phyloP scores from a whole-genome alignment of 2,797 vertebrate species.

The Clamator glandarius region DNA sequence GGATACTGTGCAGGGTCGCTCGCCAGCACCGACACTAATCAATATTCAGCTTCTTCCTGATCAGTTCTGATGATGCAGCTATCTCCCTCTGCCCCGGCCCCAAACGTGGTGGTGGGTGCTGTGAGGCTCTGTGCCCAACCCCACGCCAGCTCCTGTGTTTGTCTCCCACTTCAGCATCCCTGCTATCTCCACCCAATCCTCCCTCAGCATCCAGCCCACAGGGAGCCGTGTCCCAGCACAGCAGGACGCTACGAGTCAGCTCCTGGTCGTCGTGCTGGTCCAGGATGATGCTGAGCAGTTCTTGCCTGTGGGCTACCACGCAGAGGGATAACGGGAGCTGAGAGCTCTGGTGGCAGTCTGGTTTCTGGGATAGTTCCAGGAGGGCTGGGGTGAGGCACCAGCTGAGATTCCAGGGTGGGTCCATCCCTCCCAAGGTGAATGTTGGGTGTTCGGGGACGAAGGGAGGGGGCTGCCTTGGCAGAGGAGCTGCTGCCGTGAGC shows the following conservation, averaged over 20 bases:
- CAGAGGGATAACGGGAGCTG: background rate
- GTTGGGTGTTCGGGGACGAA: background rate
- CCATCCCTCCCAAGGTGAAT: background rate
- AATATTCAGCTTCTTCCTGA: background rate
- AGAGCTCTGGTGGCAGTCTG: background rate
- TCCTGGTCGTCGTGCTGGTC: background rate
- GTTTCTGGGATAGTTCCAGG: background rate
- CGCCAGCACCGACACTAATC: background rate
- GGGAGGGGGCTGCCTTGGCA: background rate
- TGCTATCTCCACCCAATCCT: background rate
- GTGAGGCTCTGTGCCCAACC: rapidly evolving
- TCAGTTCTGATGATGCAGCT: rapidly evolving
- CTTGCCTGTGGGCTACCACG: background rate
- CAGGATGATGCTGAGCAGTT: background rate
- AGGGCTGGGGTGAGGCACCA: background rate
- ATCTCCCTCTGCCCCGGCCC: background rate
- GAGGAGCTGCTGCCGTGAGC: background rate
- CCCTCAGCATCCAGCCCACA: rapidly evolving
- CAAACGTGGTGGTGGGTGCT: rapidly evolving
- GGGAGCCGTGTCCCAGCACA: background rate
- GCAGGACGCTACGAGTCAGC: background rate
- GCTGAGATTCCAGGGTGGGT: background rate
- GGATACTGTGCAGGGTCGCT: rapidly evolving
- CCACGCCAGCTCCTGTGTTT: rapidly evolving
- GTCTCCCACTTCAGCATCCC: background rate